Evolutionary conservation across 2,797 vertebrate genomes (phyloP), one percentile per base, ranked within the genome.

Genomic region (Molossus molossus): DNA sequence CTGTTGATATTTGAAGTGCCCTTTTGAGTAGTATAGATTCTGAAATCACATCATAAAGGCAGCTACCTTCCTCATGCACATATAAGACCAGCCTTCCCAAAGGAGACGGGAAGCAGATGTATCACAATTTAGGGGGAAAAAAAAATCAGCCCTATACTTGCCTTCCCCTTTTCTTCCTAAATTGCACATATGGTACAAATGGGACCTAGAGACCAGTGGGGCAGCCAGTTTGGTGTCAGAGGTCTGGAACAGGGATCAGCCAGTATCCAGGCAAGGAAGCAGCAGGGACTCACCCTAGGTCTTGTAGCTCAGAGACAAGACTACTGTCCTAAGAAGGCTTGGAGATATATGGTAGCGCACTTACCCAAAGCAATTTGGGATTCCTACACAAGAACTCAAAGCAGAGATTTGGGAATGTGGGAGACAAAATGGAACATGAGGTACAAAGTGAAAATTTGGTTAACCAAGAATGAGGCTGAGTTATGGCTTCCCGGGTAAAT

Each of bases 41-140:
- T 90, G 85, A 77, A 94, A 64, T 23, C 90, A 83, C 29, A 75
- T 21, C 17, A 25, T 9, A 40, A 83, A 70, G 92, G 57, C 25
- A 79, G 48, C 33, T 45, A 18, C 18, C 57, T 58, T 82, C 79
- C 50, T 60, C 11, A 12, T n/a, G 14, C 6, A 77, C n/a, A 27
- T 2, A 0, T 3, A 10, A 94, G 57, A 29, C 37, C 25, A 50
- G 40, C 40, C 83, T 91, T 86, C 64, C 27, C 15, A 50, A 48
- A 45, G 27, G 40, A 85, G 60, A 89, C 48, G 73, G 94, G 58
- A 70, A 53, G 18, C 0, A 7, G 18, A n/a, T 13, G 27, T 2
- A 48, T 11, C 37, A 17, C 20, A 70, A 75, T 45, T 70, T 58
- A 90, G 67, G 80, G 83, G 6, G 4, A 45, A 45, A 45, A 45